A percentile compares a stretch with the other conserved stretches of the same genome.
phyloP scores from a whole-genome alignment of 2,888 invertebrate species.

The Tenthredo scrophulariae region DNA sequence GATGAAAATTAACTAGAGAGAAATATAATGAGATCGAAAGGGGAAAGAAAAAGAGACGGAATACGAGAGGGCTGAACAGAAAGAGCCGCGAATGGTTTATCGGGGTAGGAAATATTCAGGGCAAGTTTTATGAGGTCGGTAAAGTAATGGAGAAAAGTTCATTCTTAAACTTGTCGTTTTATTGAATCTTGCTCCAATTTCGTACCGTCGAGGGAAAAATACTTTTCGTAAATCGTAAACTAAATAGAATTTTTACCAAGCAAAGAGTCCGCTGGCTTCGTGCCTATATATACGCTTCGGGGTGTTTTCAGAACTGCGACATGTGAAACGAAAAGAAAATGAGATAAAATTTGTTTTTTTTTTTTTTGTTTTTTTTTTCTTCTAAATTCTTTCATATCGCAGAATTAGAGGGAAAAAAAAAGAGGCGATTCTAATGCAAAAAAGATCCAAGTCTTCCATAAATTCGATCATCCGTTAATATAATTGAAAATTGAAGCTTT shows the following conservation, averaged over 20 bases:
- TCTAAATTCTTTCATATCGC: not conserved
- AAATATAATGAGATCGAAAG: not conserved
- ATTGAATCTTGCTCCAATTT: slow-evolving; percentile 45
- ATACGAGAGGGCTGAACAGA: not conserved
- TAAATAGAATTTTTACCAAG: not conserved
- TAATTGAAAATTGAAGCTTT: slow-evolving; percentile 5
- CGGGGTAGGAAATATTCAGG: slow-evolving; percentile 20
- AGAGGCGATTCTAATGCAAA: not conserved
- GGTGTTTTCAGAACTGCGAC: too few relatives aligned
- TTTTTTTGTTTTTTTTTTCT: too few relatives aligned
- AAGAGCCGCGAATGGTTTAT: not conserved
- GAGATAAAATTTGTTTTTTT: not conserved
- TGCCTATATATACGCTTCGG: too few relatives aligned
- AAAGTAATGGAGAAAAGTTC: slow-evolving; percentile 26
- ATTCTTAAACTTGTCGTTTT: slow-evolving; percentile 1
- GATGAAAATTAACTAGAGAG: not conserved
- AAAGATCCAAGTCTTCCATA: not conserved
- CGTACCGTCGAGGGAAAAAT: not conserved
- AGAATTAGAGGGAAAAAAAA: not conserved
- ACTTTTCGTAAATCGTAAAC: slow-evolving; percentile 26
- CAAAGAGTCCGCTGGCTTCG: not conserved
- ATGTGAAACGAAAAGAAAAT: not conserved
- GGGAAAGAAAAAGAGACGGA: not conserved
- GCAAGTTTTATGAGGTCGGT: slow-evolving; percentile 42
- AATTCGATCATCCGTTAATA: not conserved